phyloP scores from a whole-genome alignment of 2,113 vertebrate species.

The Pipa parva region DNA sequence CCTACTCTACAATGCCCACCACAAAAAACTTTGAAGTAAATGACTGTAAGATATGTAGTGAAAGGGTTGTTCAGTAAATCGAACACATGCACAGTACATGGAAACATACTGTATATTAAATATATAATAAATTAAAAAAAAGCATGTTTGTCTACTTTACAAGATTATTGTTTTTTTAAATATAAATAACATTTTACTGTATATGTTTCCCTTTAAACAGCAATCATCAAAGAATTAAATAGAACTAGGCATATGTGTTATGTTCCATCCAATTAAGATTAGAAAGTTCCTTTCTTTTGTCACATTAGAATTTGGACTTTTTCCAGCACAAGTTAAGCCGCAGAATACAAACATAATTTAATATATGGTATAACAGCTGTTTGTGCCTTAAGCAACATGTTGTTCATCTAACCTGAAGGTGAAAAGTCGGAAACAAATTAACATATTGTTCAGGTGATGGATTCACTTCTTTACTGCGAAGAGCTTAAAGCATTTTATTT shows the following conservation, averaged over 20 bases:
- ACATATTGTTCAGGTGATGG: constrained; percentile 31
- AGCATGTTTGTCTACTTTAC: too few species aligned
- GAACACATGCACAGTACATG: too few species aligned
- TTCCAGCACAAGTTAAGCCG: constrained; percentile 26
- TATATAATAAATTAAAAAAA: too few species aligned
- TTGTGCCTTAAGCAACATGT: constrained; percentile 34
- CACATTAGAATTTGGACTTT: constrained; percentile 11
- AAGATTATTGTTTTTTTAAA: not conserved
- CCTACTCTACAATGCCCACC: too few species aligned
- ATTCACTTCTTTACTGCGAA: constrained; percentile 13
- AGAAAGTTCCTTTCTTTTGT: constrained; percentile 19
- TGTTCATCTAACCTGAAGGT: constrained; percentile 34
- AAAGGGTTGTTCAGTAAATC: too few species aligned
- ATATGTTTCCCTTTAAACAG: not conserved
- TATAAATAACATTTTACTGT: not conserved
- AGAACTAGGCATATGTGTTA: constrained; percentile 29
- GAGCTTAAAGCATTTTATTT: constrained; percentile 4
- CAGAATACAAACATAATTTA: constrained; percentile 32
- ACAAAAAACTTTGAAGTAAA: too few species aligned
- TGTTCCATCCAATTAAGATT: constrained; percentile 34
- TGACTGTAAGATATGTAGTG: too few species aligned
- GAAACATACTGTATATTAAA: too few species aligned
- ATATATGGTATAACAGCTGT: constrained; percentile 36
- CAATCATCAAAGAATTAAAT: constrained; percentile 5
- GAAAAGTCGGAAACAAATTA: constrained; percentile 29